A percentile compares a stretch with the other conserved stretches of the same genome.
These are phyloP conservation scores for Mythimna vitellina DNA, from an alignment of 2,888 invertebrate species.

Conservation along the genomic window DNA sequence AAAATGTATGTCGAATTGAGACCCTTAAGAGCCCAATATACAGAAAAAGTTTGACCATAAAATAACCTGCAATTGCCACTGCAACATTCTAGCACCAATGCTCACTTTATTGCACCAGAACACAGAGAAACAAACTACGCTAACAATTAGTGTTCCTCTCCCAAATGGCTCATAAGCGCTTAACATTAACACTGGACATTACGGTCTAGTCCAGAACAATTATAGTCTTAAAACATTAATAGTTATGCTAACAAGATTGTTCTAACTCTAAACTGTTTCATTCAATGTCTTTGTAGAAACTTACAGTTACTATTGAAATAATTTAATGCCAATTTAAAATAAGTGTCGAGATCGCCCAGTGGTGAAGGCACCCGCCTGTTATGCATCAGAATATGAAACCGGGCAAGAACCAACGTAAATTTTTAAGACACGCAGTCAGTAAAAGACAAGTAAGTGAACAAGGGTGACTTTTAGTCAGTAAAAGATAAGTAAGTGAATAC, in stretches of 20 bases:
- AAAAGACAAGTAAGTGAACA: too few relatives aligned
- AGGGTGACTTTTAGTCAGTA: too few relatives aligned
- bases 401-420: too few relatives aligned
- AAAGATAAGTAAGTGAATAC: too few relatives aligned
- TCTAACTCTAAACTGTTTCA: conserved; percentile 41
- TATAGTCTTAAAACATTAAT: conserved; percentile 42
- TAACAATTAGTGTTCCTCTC: conserved; percentile 33
- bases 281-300: conserved; percentile 35
- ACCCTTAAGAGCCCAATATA: too few relatives aligned
- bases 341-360: too few relatives aligned
- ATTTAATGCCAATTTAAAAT: conserved; percentile 5
- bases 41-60: background rate
- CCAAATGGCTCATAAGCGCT: conserved; percentile 42
- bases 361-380: too few relatives aligned
- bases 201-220: conserved; percentile 43
- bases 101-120: conserved; percentile 30
- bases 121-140: conserved; percentile 9
- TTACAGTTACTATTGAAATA: conserved; percentile 2
- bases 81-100: background rate
- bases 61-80: background rate
- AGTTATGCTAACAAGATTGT: conserved; percentile 48
- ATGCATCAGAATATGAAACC: too few relatives aligned
- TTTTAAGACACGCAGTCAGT: too few relatives aligned
- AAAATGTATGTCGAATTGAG: too few relatives aligned
- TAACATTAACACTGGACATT: conserved; percentile 35